These are phyloP conservation scores for Solenopsis fugax DNA, from an alignment of 1,140 invertebrate genomes.

Conservation along the genomic window DNA sequence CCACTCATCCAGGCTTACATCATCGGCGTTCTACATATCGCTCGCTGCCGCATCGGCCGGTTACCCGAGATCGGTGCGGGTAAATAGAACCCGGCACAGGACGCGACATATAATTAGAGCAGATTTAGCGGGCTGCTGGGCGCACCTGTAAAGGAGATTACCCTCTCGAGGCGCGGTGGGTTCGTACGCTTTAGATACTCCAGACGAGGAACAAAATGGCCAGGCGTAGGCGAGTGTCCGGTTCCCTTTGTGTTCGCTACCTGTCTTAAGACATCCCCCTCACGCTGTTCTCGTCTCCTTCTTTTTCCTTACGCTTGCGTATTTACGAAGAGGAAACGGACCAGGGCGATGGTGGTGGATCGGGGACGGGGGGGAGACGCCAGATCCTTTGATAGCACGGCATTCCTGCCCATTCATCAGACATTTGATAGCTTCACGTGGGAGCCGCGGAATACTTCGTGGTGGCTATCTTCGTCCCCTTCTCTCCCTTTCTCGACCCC, in stretches of 20 bases:
- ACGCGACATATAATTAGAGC: slow-evolving; percentile 80
- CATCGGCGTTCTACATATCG: slow-evolving; percentile 55
- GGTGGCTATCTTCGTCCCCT: slow-evolving; percentile 70
- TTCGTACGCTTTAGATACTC: slow-evolving; percentile 60
- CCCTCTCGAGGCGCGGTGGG: slow-evolving; percentile 66
- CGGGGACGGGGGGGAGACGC: slow-evolving; percentile 54
- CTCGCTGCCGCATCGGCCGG: slow-evolving; percentile 52
- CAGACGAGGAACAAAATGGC: slow-evolving; percentile 78
- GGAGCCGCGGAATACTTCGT: slow-evolving; percentile 82
- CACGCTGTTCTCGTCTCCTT: slow-evolving; percentile 58
- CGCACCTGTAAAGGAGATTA: slow-evolving; percentile 78
- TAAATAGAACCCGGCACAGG: slow-evolving; percentile 74
- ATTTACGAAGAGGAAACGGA: slow-evolving; percentile 72
- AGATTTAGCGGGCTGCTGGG: slow-evolving; percentile 78
- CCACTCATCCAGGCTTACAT: slow-evolving; percentile 36
- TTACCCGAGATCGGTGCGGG: slow-evolving; percentile 78
- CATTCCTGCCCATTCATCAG: slow-evolving; percentile 86
- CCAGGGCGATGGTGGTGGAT: slow-evolving; percentile 30
- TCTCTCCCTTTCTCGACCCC: slow-evolving; percentile 11
- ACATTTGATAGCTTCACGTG: slow-evolving; percentile 86
- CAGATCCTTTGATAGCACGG: slow-evolving; percentile 85
- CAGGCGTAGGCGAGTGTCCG: slow-evolving; percentile 84
- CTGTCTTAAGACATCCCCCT: slow-evolving; percentile 84
- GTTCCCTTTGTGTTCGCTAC: slow-evolving; percentile 85
- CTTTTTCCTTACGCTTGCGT: slow-evolving; percentile 71